Conservation (phyloP, 2,797 vertebrate species). For the Tamandua tetradactyla region DNA sequence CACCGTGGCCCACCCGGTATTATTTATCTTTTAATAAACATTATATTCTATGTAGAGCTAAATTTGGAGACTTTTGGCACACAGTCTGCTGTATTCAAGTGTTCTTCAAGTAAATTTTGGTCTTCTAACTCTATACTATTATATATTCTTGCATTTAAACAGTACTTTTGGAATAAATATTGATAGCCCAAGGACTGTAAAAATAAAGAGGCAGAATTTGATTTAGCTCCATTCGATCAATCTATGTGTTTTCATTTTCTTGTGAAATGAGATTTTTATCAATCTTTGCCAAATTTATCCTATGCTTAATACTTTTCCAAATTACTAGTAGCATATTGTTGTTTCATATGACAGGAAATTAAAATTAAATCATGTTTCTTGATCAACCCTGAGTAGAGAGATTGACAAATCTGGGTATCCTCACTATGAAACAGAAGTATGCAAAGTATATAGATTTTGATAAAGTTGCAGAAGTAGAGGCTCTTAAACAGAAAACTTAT, state of each 20-base stretch:
- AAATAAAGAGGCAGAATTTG: background rate
- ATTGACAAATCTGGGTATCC: background rate
- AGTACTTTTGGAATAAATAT: background rate
- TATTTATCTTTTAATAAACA: background rate
- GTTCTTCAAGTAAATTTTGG: background rate
- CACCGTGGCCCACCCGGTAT: too few species aligned
- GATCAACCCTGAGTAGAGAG: background rate
- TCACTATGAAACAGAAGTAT: background rate
- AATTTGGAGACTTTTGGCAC: background rate
- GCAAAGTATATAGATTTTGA: background rate
- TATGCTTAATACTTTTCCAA: background rate
- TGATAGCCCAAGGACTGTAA: background rate
- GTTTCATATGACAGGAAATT: background rate
- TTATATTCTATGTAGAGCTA: background rate
- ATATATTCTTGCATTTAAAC: background rate
- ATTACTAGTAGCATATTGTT: background rate
- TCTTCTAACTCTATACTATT: background rate
- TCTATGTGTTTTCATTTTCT: background rate
- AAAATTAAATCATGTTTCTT: slow-evolving; percentile 11
- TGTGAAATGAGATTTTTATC: background rate
- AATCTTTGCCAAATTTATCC: background rate
- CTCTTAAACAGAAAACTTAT: background rate
- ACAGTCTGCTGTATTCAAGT: background rate
- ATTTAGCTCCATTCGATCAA: background rate
- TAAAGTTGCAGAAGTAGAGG: background rate